phyloP scores from a whole-genome alignment of 2,888 invertebrate species.

The Agriopis aurantiaria region DNA sequence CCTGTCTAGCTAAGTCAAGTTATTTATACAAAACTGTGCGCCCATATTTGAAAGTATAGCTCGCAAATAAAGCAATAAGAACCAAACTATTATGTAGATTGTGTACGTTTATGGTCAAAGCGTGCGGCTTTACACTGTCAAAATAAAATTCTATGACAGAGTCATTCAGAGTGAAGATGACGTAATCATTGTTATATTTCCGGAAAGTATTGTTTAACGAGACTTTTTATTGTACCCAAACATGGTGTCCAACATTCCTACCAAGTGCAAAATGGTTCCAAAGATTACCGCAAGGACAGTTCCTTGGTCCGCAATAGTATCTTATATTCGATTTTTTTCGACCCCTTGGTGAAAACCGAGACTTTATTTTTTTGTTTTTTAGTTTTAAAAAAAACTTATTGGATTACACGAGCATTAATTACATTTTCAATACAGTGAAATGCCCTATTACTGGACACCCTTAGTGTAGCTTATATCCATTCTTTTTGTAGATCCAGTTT shows the following conservation, averaged over 20 bases:
- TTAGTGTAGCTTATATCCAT: too few species aligned
- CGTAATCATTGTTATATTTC: slow-evolving; percentile 31
- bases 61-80: slow-evolving; percentile 18
- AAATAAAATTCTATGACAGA: slow-evolving; percentile 21
- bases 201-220: slow-evolving; percentile 23
- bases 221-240: slow-evolving; percentile 11
- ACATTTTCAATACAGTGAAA: too few species aligned
- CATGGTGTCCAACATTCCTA: slow-evolving; percentile 4
- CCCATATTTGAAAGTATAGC: slow-evolving; percentile 13
- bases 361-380: too few species aligned
- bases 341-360: too few species aligned
- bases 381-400: too few species aligned
- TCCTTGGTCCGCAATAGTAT: not conserved
- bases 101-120: slow-evolving; percentile 22
- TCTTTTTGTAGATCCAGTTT: too few species aligned
- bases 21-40: slow-evolving; percentile 4
- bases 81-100: slow-evolving; percentile 23
- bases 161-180: slow-evolving; percentile 18
- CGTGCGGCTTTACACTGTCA: slow-evolving; percentile 12
- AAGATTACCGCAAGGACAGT: slow-evolving; percentile 6
- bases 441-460: too few species aligned
- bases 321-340: too few species aligned
- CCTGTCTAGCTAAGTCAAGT: not conserved
- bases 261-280: not conserved
- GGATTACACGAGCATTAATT: too few species aligned